A percentile compares a stretch with the other conserved stretches of the same genome.
phyloP scores from a whole-genome alignment of 2,797 vertebrate species.

The Antrozous pallidus region DNA sequence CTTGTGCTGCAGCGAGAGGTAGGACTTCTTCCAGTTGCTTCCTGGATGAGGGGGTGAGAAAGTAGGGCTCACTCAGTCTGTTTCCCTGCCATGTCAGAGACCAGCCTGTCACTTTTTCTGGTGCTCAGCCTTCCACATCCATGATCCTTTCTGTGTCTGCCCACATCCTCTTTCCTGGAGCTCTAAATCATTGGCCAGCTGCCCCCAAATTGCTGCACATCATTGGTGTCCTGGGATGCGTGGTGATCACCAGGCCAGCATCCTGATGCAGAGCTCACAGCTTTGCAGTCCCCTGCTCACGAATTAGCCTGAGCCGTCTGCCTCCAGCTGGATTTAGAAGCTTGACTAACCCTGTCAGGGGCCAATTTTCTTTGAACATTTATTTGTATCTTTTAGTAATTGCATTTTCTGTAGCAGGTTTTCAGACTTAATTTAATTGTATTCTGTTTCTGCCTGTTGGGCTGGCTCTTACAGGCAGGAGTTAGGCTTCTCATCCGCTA shows the following conservation, averaged over 20 bases:
- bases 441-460: slow-evolving; percentile 74
- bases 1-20: slow-evolving; percentile 97
- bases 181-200: not conserved
- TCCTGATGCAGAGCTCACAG: not conserved
- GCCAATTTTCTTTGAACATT: slow-evolving; percentile 80
- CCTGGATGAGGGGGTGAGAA: not conserved
- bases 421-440: slow-evolving; percentile 79
- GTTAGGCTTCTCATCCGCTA: slow-evolving; percentile 20
- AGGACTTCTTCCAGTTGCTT: slow-evolving; percentile 66
- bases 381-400: slow-evolving; percentile 81
- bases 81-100: not conserved
- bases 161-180: not conserved
- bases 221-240: not conserved
- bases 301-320: slow-evolving; percentile 68
- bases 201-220: not conserved
- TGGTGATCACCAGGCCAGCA: not conserved
- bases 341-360: slow-evolving; percentile 80
- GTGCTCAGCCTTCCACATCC: not conserved
- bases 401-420: slow-evolving; percentile 76
- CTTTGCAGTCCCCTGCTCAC: slow-evolving; percentile 33
- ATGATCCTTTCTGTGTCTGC: not conserved
- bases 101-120: not conserved
- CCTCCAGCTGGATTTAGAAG: slow-evolving; percentile 76
- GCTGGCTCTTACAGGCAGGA: slow-evolving; percentile 58
- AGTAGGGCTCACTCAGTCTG: not conserved